Percentiles rank a stretch among this genome's conserved stretches.
phyloP scores from a whole-genome alignment of 2,113 vertebrate species.

The Amphiprion percula region DNA sequence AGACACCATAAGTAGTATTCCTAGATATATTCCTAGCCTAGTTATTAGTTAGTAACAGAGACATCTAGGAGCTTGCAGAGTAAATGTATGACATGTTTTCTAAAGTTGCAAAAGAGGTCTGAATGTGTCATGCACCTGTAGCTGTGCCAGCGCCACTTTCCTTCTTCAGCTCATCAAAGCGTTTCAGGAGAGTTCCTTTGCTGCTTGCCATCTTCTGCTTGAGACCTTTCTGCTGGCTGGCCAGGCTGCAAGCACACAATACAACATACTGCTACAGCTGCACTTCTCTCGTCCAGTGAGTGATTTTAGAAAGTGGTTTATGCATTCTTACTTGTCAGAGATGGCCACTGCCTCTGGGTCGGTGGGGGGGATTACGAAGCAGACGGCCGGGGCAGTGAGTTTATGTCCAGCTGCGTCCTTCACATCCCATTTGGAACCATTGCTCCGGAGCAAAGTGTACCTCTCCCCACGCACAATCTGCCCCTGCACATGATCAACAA shows the following conservation, averaged over 20 bases:
- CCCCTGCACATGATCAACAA: conserved; percentile 80
- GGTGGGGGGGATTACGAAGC: conserved; percentile 94
- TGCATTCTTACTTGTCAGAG: conserved; percentile 88
- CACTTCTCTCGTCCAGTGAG: background rate
- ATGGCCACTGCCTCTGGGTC: conserved; percentile 87
- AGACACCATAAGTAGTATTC: no score
- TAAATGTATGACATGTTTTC: background rate
- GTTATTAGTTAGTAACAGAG: no score
- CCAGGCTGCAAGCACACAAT: conserved; percentile 81
- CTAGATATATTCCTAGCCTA: no score
- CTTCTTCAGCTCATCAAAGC: conserved; percentile 86
- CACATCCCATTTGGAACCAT: conserved; percentile 89
- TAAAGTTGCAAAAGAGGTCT: no score
- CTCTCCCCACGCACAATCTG: conserved; percentile 88
- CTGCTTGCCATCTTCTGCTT: conserved; percentile 88
- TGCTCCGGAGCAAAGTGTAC: conserved; percentile 92
- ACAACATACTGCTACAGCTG: background rate
- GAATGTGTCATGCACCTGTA: conserved; percentile 59
- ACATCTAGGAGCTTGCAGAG: no score
- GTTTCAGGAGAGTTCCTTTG: conserved; percentile 84
- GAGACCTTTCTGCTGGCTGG: conserved; percentile 82
- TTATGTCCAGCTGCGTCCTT: conserved; percentile 85
- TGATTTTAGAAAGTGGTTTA: background rate
- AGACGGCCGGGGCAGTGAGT: conserved; percentile 88
- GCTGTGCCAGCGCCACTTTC: conserved; percentile 83